Evolutionary conservation across 2,113 vertebrate genomes (phyloP).

Genomic region (Nerophis ophidion): DNA sequence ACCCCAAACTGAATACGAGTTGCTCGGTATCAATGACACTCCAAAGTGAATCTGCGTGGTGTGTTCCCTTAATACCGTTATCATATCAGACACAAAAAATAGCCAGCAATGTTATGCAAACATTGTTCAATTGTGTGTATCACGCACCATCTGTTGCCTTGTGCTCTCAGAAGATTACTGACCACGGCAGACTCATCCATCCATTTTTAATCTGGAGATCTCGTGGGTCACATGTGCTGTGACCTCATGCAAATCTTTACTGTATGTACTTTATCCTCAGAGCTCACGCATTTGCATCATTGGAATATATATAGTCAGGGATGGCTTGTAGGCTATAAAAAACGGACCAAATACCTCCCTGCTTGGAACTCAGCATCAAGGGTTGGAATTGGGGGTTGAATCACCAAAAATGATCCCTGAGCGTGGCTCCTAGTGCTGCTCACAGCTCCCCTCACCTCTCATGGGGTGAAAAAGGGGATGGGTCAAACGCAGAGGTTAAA

Average conservation of each 20-base stretch:
- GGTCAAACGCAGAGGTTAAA: too few species aligned
- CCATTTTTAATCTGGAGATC: conserved; percentile 61
- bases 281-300: background rate
- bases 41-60: background rate
- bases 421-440: too few species aligned
- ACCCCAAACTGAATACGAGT: background rate
- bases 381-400: too few species aligned
- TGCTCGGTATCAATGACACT: background rate
- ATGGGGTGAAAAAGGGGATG: too few species aligned
- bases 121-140: conserved; percentile 30
- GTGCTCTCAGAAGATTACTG: conserved; percentile 56
- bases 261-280: conserved; percentile 8
- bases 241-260: conserved; percentile 25
- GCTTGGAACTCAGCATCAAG: too few species aligned
- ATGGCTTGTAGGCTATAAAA: too few species aligned
- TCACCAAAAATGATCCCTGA: too few species aligned
- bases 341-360: too few species aligned
- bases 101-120: conserved; percentile 21
- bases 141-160: conserved; percentile 54
- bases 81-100: conserved; percentile 4
- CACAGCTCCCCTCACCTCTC: too few species aligned
- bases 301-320: background rate
- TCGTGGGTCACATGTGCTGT: conserved; percentile 27
- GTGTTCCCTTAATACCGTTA: conserved; percentile 6
- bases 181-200: conserved; percentile 50